Base-by-base conservation (phyloP, 2,797 vertebrate genomes). In the Lindbergichthys nudifrons region DNA sequence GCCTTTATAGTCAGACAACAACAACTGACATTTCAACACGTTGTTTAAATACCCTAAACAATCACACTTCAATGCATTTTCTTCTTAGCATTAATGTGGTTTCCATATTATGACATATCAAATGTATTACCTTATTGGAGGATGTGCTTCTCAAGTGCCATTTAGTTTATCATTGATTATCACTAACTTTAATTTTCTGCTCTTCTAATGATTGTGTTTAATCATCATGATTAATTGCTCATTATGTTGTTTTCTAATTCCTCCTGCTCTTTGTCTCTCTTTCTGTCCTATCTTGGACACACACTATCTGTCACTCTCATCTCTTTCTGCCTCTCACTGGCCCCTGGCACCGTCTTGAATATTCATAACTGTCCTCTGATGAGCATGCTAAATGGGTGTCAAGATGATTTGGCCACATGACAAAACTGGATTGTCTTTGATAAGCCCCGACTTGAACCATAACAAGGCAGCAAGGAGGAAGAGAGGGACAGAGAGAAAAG, bases 371-470 rank as follows among this genome's bases (percentile, higher is more conserved):
- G 74, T 84, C 80, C 81, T 89, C 82, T 89, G 89, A 93, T 91
- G 89, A 94, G 91, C 93, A 93, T 94, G 91, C 88, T 92, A 93
- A 94, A 94, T 93, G 92, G 89, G 86, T 93, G 94, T 94, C 92
- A 94, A 81, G 83, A 93, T 88, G 86, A 93, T 88, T 93, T 94
- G 93, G 90, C 93, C 83, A 89, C 79, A 88, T 83, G 93, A 94
- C 92, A 94, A 88, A 82, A 90, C 52, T 78, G 89, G 85, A 82
- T 87, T 91, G 82, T 93, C 85, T 93, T 92, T 93, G 89, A 91
- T 93, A 89, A 92, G 90, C 82, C 76, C 84, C 71, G 59, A 87
- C 79, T 87, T 74, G 82, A 82, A 90, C 81, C 79, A 74, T 80
- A 81, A 88, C 85, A 88, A 91, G 84, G 82, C 79, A 57, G 42